Base-by-base conservation (phyloP, 1,140 invertebrate genomes). In the Vollenhovia emeryi region DNA sequence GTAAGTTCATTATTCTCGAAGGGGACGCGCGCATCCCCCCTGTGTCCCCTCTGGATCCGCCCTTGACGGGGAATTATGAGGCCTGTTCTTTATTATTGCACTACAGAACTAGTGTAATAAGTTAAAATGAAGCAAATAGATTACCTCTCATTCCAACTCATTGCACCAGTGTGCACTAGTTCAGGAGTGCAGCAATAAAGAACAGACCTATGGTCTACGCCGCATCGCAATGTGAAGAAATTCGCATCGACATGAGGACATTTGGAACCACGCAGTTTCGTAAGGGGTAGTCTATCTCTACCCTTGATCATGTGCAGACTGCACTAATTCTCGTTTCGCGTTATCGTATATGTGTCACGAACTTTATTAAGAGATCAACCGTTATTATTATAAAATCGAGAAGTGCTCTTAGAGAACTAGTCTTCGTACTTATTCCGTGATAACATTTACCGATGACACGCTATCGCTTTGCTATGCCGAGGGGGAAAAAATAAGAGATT, bases 261-360 rank as follows among this genome's bases (percentile, higher is more conserved):
- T 86, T 88, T 62, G 82, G 69, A 69, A 36, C 73, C 83, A 86
- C 78, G 83, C 79, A 84, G 73, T 88, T 87, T 79, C 79, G 33
- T 68, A 79, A 89, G 60, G 52, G 59, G 82, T 57, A 36, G 62
- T 21, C 59, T 78, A 48, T 57, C 13, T 48, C 68, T 66, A 48
- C 48, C 52, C 66, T 88, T 85, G 86, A 87, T 82, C 80, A 59
- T 73, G 33, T 40, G 5, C 36, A 60, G 57, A 69, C 45, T n/a
- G 68, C 48, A 60, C n/a, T 33, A 50, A 66, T 69, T 82, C n/a
- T 57, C 50, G 3, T 82, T 40, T 40, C 9, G 4, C 8, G 13
- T 82, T 40, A 83, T 83, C 50, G 15, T 59, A 64, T n/a, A 33
- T 43, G 8, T 68, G 24, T 57, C 24, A 15, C 9, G 30, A 50